Base-by-base conservation (phyloP, 2,888 invertebrate species). In the Strigamia crassipes region DNA sequence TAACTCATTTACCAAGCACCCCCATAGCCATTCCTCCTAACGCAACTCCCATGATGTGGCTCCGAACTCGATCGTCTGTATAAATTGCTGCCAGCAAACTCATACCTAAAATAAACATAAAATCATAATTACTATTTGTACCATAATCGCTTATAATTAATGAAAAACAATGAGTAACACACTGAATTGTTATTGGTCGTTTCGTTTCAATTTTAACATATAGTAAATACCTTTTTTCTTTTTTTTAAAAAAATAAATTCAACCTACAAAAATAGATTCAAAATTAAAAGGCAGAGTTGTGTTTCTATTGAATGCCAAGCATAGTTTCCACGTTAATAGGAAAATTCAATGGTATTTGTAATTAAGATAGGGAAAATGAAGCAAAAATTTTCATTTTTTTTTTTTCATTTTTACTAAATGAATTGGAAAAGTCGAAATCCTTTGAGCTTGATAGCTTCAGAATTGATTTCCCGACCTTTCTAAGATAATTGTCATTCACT, bases 1-100 rank as follows among this genome's bases (percentile, higher is more conserved):
- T 34, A 82, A 78, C 61, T 61, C 38, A 82, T 85, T 84, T 85
- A 89, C 89, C 85, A 1, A 95, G 89, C 0, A 95, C 94, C 0
- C 95, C 95, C 3, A 93, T 87, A 0, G 94, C 95, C 81, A 93
- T 92, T 83, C 94, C 94, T 6, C 95, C 94, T 86, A 95, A 90
- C 1, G 94, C 92, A 34, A 93, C 89, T 0, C 95, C 95, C 93
- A 95, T 94, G n/a, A 93, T 89, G 86, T 91, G 91, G 31, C 92
- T 92, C 83, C 93, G 88, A 23, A 89, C 88, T 82, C 87, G 87
- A 82, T 91, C 90, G 81, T 90, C 90, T 0, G 89, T 89, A 83
- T 91, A 90, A 51, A 88, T 88, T 83, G 90, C 89, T 0, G 95
- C 94, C 79, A 95, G 91, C 85, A 94, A 88, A 84, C 93, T 93